Evolutionary conservation across 2,888 invertebrate species (phyloP).

Genomic region (Teleiodes luculella): DNA sequence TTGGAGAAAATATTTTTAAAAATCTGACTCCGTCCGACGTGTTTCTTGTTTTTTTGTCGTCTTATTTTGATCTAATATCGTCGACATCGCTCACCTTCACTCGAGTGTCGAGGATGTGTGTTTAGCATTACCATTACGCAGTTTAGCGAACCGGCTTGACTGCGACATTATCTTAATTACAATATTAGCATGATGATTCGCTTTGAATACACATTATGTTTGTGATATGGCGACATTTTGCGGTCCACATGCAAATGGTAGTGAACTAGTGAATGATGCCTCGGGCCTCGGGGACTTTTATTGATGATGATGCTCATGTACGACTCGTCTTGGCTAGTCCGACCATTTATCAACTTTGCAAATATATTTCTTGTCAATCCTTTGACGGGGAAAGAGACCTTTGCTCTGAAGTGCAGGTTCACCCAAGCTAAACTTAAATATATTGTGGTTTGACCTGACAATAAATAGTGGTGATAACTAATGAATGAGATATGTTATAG

Average conservation of each 20-base stretch:
- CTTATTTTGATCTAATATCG: conserved; percentile 9
- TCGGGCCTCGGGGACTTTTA: conserved; percentile 19
- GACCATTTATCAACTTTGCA: conserved; percentile 14
- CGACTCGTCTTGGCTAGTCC: conserved; percentile 6
- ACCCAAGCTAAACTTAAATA: too few species aligned
- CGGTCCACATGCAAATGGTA: conserved; percentile 33
- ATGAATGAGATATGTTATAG: too few species aligned
- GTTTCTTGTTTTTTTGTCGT: conserved; percentile 7
- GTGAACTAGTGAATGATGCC: conserved; percentile 18
- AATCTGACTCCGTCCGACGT: neutral
- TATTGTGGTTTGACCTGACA: too few species aligned
- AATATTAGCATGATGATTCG: conserved; percentile 59
- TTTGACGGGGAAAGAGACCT: neutral
- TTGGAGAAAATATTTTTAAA: conserved; percentile 1
- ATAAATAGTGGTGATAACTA: too few species aligned
- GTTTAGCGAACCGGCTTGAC: conserved; percentile 39
- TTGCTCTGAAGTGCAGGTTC: neutral
- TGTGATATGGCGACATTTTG: conserved; percentile 30
- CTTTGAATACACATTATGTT: conserved; percentile 41
- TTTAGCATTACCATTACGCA: conserved; percentile 18
- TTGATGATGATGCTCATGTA: conserved; percentile 23
- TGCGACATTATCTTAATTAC: conserved; percentile 56
- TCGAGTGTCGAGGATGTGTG: conserved; percentile 14
- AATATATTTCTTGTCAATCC: conserved; percentile 13
- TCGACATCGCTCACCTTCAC: conserved; percentile 19